phyloP scores from a whole-genome alignment of 2,113 vertebrate genomes.

The Rana temporaria region DNA sequence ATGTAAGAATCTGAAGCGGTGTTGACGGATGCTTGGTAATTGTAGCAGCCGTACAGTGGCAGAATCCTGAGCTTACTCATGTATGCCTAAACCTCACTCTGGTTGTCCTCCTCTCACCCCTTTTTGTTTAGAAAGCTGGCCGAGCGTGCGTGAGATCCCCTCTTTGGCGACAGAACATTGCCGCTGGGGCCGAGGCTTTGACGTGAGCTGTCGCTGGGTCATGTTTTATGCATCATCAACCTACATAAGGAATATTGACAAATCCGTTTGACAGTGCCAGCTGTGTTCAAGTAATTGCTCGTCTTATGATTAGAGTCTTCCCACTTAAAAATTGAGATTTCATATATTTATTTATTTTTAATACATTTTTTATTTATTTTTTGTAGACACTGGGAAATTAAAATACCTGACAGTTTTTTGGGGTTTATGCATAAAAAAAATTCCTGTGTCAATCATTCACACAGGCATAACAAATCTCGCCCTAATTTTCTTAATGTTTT shows the following conservation, averaged over 20 bases:
- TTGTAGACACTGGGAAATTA: too few relatives aligned
- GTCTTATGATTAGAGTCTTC: too few relatives aligned
- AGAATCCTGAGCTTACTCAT: constrained; percentile 1
- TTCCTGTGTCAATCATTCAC: too few relatives aligned
- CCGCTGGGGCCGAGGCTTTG: not conserved
- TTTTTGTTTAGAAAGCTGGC: constrained; percentile 14
- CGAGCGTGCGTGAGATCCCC: constrained; percentile 13
- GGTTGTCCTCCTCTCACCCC: constrained; percentile 30
- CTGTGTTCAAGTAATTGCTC: too few relatives aligned
- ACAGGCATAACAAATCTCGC: too few relatives aligned
- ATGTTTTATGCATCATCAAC: constrained; percentile 9
- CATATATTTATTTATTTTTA: too few relatives aligned
- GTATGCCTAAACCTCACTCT: not conserved
- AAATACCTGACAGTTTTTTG: too few relatives aligned
- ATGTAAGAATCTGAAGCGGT: constrained; percentile 17
- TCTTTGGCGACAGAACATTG: constrained; percentile 52
- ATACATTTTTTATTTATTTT: too few relatives aligned
- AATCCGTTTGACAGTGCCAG: not conserved
- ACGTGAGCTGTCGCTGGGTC: not conserved
- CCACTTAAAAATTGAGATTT: too few relatives aligned
- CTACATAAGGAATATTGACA: not conserved
- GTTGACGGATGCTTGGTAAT: constrained; percentile 30
- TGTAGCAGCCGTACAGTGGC: constrained; percentile 18
- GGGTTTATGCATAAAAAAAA: too few relatives aligned
- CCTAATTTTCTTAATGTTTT: too few relatives aligned